Evolutionary conservation across 2,888 invertebrate species (phyloP), one percentile per base, ranked within the genome.

Genomic region (Xestoiulus laeticollis): DNA sequence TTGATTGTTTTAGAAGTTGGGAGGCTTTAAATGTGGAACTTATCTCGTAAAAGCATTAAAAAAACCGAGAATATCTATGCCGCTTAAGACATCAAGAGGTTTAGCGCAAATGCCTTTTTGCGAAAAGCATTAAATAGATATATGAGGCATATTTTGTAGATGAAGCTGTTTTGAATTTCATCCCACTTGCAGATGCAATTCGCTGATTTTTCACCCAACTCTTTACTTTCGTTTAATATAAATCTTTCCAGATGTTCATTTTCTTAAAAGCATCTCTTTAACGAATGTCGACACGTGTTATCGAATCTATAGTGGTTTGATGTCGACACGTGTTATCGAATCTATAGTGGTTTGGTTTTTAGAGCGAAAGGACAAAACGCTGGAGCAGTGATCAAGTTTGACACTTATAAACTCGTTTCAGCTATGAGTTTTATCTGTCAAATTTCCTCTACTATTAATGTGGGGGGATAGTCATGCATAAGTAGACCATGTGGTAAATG

Each of bases 11-110:
- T 59, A 59, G n/a, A 59, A n/a, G 59, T 59, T 59, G 1, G 59
- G n/a, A 59, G n/a, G 59, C 59, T n/a, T 59, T 59, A 59, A 59
- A 59, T 59, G 59, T n/a, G 59, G n/a, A n/a, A 59, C 59, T 59
- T 59, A 59, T 59, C n/a, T n/a, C 59, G 59, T n/a, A 59, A 59
- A 59, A 59, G 59, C 59, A 59, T 59, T 59, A 59, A n/a, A 59
- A 59, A 59, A 59, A 43, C 43, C 59, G 19, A n/a, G n/a, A 59
- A 59, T n/a, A 59, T 19, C n/a, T 59, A n/a, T 19, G n/a, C n/a
- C n/a, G 59, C 59, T n/a, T 59, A n/a, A 59, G 59, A 59, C n/a
- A 59, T 59, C n/a, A 59, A n/a, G 59, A 5, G 59, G 59, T 14
- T 59, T 59, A 16, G 19, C 19, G 59, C 59, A 59, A n/a, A 59